A percentile compares a stretch with the other conserved stretches of the same genome.
Evolutionary conservation across 1,140 invertebrate species (phyloP).

Genomic region (Heliconius congener): DNA sequence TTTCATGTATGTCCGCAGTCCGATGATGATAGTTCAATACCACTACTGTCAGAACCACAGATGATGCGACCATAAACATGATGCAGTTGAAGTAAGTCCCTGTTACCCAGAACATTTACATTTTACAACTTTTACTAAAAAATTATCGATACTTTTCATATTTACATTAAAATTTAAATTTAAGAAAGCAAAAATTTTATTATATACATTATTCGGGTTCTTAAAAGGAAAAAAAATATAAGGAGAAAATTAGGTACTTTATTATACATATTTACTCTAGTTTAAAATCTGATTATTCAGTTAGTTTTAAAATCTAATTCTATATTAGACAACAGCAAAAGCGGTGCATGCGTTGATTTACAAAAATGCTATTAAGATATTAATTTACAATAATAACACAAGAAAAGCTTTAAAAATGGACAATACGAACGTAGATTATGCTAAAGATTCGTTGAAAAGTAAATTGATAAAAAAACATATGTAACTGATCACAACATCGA

Average conservation of each 20-base stretch:
- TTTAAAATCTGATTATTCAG: slow-evolving; percentile 12
- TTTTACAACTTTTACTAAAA: slow-evolving; percentile 4
- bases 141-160: background rate
- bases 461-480: background rate
- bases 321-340: slow-evolving; percentile 11
- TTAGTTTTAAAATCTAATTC: background rate
- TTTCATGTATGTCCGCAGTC: slow-evolving; percentile 97
- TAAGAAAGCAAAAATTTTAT: background rate
- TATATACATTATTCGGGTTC: background rate
- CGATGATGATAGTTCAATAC: slow-evolving; percentile 99
- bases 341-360: background rate
- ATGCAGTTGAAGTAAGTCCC: slow-evolving; percentile 99
- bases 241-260: slow-evolving; percentile 62
- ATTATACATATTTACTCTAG: slow-evolving; percentile 6
- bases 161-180: background rate
- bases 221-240: slow-evolving; percentile 22
- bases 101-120: slow-evolving; percentile 72
- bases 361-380: background rate
- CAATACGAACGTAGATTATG: background rate
- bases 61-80: slow-evolving; percentile 99
- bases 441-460: background rate
- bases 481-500: background rate
- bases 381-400: background rate
- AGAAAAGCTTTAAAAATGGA: background rate
- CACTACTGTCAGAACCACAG: slow-evolving; percentile 98